These are phyloP conservation scores for Acanthopagrus latus DNA, from an alignment of 2,797 vertebrate species.

Conservation along the genomic window DNA sequence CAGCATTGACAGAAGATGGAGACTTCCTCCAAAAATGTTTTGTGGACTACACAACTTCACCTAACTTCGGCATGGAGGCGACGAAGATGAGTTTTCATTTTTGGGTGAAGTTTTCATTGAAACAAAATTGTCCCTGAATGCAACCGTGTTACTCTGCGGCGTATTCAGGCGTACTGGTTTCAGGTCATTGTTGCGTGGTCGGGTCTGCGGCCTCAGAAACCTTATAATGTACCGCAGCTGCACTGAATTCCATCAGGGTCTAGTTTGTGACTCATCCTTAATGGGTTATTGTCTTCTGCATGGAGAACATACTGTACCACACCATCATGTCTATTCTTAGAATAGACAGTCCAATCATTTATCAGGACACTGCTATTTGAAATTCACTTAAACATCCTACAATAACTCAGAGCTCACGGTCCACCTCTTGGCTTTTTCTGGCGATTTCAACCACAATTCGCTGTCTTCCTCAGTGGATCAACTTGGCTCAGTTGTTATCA, in stretches of 20 bases:
- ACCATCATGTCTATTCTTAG: not conserved
- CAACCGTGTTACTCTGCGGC: slow-evolving; percentile 36
- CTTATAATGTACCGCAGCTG: slow-evolving; percentile 47
- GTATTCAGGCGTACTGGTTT: slow-evolving; percentile 3
- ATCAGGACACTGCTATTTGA: not conserved
- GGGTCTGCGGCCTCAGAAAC: slow-evolving; percentile 49
- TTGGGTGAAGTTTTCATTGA: too few species aligned
- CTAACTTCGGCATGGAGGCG: too few species aligned
- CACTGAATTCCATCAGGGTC: slow-evolving; percentile 34
- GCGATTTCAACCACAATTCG: not conserved
- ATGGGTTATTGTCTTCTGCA: slow-evolving; percentile 26
- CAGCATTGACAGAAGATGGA: too few species aligned
- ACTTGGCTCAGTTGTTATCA: not conserved
- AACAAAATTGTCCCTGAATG: not conserved
- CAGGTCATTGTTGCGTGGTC: slow-evolving; percentile 35
- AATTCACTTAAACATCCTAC: not conserved
- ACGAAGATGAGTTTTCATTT: too few species aligned
- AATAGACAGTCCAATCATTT: not conserved
- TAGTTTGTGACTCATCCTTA: slow-evolving; percentile 52
- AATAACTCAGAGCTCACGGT: too few species aligned
- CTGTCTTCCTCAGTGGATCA: not conserved
- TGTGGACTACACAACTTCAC: too few species aligned
- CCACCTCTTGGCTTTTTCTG: not conserved
- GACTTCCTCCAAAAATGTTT: too few species aligned
- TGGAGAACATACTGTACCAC: slow-evolving; percentile 25